Base-by-base conservation (phyloP, 2,113 vertebrate genomes). In the Tympanuchus pallidicinctus region DNA sequence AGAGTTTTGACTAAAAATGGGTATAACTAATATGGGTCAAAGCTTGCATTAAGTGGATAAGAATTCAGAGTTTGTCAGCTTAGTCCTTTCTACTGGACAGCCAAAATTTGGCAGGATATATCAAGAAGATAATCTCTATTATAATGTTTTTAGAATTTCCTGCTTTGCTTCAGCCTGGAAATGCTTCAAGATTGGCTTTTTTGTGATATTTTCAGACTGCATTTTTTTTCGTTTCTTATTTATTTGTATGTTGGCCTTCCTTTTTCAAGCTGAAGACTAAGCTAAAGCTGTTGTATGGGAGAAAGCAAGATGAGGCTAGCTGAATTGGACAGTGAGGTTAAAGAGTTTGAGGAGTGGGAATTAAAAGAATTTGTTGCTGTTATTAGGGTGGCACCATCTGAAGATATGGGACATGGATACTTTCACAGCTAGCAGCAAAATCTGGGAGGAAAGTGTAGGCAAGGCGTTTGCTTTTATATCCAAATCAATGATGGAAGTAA, bases 1-100 rank as follows among this genome's bases (percentile, higher is more conserved):
- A 65, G 52, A 86, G 52, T 91, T 95, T 95, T 94, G 89, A 86
- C 94, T 94, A 94, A 94, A 94, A 82, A 95, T 81, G 91, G 95
- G 16, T 94, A 88, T 80, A 82, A 83, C 72, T 83, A 83, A 61
- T 64, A 65, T 59, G 73, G 88, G 82, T 89, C 76, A 86, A 94
- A 91, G 28, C 45, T 76, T 82, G 45, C 42, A 67, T 91, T 91
- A 74, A 77, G 47, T 77, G 75, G 47, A 90, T 81, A 94, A 92
- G 7, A 20, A 89, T 89, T 90, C 56, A 50, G 48, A 76, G 34
- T 86, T 90, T 75, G 45, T 88, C 13, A 38, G 18, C 54, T 92
- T 93, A 85, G 64, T 91, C 25, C 32, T 86, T 16, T 85, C 79
- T 72, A 83, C 43, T 63, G 43, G 20, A 36, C 47, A 78, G 72